A percentile compares a stretch with the other conserved stretches of the same genome.
These are phyloP conservation scores for Urophycis tenuis DNA, from an alignment of 2,797 vertebrate genomes.

Conservation along the genomic window DNA sequence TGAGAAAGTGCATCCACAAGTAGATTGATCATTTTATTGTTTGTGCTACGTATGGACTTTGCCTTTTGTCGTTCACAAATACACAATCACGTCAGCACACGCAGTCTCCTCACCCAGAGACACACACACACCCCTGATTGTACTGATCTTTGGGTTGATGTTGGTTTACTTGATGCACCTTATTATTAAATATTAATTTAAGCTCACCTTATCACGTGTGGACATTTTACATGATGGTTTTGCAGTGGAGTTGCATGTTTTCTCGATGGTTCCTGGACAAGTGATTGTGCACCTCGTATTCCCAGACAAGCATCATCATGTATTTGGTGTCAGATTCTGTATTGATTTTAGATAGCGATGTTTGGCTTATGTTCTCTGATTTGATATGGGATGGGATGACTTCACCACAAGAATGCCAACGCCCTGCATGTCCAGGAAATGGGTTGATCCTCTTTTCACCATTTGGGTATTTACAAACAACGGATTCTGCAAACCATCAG, in stretches of 20 bases:
- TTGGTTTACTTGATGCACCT: not conserved
- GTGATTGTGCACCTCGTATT: not conserved
- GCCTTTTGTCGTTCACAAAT: not conserved
- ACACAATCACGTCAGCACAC: too few species aligned
- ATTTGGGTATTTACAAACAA: not conserved
- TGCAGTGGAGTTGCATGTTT: not conserved
- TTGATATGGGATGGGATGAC: not conserved
- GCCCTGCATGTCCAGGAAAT: not conserved
- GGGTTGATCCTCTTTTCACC: not conserved
- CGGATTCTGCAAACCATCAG: too few species aligned
- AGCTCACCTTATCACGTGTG: not conserved
- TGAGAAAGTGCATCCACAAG: not conserved
- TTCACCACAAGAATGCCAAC: not conserved
- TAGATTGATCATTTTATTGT: not conserved
- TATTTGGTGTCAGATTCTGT: not conserved
- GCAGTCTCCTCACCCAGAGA: too few species aligned
- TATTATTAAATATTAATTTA: not conserved
- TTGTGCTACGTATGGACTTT: not conserved
- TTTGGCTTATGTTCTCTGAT: not conserved
- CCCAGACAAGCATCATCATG: not conserved
- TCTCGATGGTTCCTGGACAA: not conserved
- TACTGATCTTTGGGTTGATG: not conserved
- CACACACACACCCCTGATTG: too few species aligned
- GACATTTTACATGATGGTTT: not conserved
- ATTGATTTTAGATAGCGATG: not conserved